phyloP scores from a whole-genome alignment of 2,113 vertebrate genomes.

The Etia nguti region DNA sequence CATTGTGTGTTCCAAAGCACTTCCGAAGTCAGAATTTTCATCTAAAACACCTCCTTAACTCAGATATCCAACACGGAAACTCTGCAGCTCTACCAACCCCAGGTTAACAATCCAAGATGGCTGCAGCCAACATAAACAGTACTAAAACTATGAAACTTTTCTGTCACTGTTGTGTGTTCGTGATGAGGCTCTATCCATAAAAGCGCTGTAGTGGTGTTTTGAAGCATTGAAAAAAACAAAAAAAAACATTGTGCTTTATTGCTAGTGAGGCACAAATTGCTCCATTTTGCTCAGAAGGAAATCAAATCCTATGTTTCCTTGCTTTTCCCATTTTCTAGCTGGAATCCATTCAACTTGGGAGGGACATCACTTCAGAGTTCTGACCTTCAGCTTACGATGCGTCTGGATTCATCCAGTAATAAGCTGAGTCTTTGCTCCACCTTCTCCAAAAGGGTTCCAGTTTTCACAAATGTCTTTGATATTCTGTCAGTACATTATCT shows the following conservation, averaged over 20 bases:
- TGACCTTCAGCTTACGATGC: not conserved
- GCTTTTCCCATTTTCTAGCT: not conserved
- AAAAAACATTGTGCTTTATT: rapidly evolving
- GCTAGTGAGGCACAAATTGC: not conserved
- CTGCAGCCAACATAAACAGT: not conserved
- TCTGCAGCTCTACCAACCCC: not conserved
- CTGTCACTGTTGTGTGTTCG: not conserved
- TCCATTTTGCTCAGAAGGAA: not conserved
- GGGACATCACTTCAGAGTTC: not conserved
- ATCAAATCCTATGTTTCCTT: not conserved
- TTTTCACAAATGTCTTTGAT: not conserved
- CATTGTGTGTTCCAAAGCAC: not conserved
- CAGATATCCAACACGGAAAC: not conserved
- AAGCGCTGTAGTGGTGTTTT: not conserved
- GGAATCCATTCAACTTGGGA: not conserved
- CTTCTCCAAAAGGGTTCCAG: not conserved
- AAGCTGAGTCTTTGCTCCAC: not conserved
- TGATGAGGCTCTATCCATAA: not conserved
- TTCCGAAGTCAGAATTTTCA: not conserved
- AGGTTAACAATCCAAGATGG: not conserved
- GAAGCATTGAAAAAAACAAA: not conserved
- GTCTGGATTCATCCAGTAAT: not conserved
- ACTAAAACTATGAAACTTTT: not conserved
- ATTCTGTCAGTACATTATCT: not conserved
- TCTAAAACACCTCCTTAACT: not conserved